Evolutionary conservation across 2,888 invertebrate species (phyloP).

Genomic region (Cyrtodaria siliqua): DNA sequence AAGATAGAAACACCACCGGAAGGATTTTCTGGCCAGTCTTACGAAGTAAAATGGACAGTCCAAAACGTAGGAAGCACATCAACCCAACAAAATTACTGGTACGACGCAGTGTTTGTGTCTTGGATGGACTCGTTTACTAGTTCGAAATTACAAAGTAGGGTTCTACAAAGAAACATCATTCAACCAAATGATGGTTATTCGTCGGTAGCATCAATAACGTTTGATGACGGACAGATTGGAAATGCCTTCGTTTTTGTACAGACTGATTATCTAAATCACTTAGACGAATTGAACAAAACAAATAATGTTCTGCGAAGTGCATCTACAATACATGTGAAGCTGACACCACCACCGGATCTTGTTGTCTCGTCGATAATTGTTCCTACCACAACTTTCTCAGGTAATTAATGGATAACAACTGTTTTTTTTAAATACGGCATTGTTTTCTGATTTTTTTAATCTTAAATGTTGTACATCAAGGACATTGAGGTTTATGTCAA

Average conservation of each 20-base stretch:
- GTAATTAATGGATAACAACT: no score
- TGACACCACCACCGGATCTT: slow-evolving; percentile 54
- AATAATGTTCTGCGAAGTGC: slow-evolving; percentile 19
- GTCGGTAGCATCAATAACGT: slow-evolving; percentile 10
- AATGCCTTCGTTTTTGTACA: slow-evolving; percentile 24
- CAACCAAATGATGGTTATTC: slow-evolving; percentile 32
- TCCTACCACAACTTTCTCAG: slow-evolving; percentile 3
- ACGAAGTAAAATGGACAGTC: slow-evolving; percentile 43
- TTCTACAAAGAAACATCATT: slow-evolving; percentile 12
- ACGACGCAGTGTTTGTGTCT: slow-evolving; percentile 29
- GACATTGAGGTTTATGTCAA: no score
- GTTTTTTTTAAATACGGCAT: no score
- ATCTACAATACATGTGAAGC: slow-evolving; percentile 25
- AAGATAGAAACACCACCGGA: slow-evolving; percentile 18
- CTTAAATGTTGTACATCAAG: no score
- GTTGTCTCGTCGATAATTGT: slow-evolving; percentile 12
- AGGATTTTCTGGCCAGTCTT: slow-evolving; percentile 34
- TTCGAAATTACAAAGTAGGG: slow-evolving; percentile 1
- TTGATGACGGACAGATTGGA: slow-evolving; percentile 22
- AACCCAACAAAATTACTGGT: slow-evolving; percentile 19
- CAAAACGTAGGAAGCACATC: slow-evolving; percentile 29
- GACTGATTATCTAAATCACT: background rate
- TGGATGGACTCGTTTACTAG: slow-evolving; percentile 1
- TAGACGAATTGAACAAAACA: slow-evolving; percentile 12
- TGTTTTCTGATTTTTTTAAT: no score